Conservation (phyloP, 2,113 vertebrate genomes). For the Galbula dea region DNA sequence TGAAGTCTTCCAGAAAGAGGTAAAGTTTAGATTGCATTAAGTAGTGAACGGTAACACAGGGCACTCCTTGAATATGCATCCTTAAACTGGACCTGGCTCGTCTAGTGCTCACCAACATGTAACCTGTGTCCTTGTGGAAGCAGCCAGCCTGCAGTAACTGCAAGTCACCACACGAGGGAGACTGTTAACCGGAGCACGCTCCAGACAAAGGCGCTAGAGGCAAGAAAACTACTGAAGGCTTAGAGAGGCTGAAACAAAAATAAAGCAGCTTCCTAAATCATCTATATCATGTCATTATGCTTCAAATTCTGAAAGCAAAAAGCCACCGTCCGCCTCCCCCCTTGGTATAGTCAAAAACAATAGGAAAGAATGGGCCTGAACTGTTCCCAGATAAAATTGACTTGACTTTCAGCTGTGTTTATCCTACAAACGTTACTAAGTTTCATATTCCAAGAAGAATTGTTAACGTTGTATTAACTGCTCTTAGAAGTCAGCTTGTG, state of each 20-base stretch:
- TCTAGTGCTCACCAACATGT: fast-evolving
- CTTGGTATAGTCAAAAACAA: background rate
- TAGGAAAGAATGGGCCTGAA: background rate
- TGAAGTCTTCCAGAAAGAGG: background rate
- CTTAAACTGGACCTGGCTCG: fast-evolving
- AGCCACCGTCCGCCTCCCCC: background rate
- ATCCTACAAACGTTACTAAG: background rate
- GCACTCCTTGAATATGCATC: fast-evolving
- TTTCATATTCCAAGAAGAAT: background rate
- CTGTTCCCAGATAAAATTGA: background rate
- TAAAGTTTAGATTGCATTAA: background rate
- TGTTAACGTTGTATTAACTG: background rate
- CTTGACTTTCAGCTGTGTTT: background rate
- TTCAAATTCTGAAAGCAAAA: background rate
- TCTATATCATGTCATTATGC: background rate
- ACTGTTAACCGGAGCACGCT: background rate
- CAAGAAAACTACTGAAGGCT: fast-evolving
- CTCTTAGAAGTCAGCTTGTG: background rate
- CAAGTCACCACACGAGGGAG: background rate
- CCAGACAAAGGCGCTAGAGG: fast-evolving
- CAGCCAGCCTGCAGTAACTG: background rate
- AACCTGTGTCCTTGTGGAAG: fast-evolving
- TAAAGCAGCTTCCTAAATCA: background rate
- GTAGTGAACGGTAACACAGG: background rate
- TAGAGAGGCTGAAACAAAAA: background rate